Base-by-base conservation (phyloP, 2,797 vertebrate genomes). In the Acanthurus tractus region DNA sequence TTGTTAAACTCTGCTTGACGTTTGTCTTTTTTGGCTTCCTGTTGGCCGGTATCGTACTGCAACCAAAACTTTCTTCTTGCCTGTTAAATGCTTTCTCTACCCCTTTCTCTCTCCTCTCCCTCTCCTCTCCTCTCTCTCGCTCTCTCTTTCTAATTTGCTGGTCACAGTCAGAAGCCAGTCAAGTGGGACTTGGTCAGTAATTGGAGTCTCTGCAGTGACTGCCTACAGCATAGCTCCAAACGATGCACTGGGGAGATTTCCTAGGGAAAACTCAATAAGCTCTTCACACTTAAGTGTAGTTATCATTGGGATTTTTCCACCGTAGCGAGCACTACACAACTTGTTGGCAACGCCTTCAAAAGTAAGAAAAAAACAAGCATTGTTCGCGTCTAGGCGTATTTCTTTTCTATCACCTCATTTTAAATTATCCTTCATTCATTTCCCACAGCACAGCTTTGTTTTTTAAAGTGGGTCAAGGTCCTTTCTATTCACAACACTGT, bases 151-250 rank as follows among this genome's bases (percentile, higher is more conserved):
- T 91, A 89, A 94, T 93, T 93, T 93, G 86, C 91, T 89, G 91
- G 91, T 90, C 89, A 90, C 91, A 92, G 88, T 93, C 90, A 93
- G 91, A 85, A 93, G 87, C 84, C 91, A 92, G 88, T 84, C 88
- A 84, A 84, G 83, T 93, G 93, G 93, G 94, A 95, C 90, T 86
- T 87, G 86, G 91, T 89, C 92, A 89, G 92, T 94, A 95, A 95
- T 94, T 94, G 92, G 93, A 93, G 90, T 93, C 92, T 94, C 81
- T 91, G 90, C 91, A 91, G 91, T 86, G 90, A 81, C 86, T 92
- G 91, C 88, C 88, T 93, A 76, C 86, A 93, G 93, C 91, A 92
- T 67, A 76, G 91, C 88, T 86, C 88, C 84, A 81, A 93, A 91
- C 20, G 79, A 94, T 91, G 86, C 93, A 93, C 90, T 42, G 67